Conservation (phyloP, 2,797 vertebrate species). For the Stomatorhinus walkeri region DNA sequence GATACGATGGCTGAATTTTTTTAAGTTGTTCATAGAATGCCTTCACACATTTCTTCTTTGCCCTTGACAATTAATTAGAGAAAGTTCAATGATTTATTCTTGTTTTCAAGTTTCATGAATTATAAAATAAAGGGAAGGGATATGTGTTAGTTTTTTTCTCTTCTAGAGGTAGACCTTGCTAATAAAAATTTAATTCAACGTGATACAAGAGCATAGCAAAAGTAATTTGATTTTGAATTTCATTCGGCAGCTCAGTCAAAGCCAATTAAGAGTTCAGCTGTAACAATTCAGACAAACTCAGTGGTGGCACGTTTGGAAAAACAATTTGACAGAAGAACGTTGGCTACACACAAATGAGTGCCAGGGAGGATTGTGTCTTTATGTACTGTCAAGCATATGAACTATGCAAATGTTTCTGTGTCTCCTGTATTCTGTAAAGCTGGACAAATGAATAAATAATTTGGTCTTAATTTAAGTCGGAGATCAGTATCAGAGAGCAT, state of each 20-base stretch:
- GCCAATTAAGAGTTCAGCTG: not conserved
- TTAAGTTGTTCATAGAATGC: not conserved
- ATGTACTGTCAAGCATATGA: not conserved
- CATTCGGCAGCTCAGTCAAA: not conserved
- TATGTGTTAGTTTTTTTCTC: not conserved
- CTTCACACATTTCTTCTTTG: not conserved
- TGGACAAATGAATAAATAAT: not conserved
- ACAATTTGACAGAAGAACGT: not conserved
- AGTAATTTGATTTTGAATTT: conserved; percentile 5
- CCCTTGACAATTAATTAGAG: conserved; percentile 1
- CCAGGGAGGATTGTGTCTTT: not conserved
- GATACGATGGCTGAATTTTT: not conserved
- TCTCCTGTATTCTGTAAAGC: not conserved
- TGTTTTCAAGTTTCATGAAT: conserved; percentile 7
- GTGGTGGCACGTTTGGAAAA: not conserved
- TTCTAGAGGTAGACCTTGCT: conserved; percentile 4
- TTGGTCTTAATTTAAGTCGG: not conserved
- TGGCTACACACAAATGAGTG: not conserved
- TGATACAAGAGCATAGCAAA: not conserved
- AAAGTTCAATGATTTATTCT: conserved; percentile 5
- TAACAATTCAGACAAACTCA: not conserved
- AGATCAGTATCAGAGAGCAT: not conserved
- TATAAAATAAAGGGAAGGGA: not conserved
- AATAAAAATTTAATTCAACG: not conserved
- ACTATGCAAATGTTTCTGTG: not conserved